phyloP scores from a whole-genome alignment of 2,113 vertebrate genomes.

The Pituophis catenifer region DNA sequence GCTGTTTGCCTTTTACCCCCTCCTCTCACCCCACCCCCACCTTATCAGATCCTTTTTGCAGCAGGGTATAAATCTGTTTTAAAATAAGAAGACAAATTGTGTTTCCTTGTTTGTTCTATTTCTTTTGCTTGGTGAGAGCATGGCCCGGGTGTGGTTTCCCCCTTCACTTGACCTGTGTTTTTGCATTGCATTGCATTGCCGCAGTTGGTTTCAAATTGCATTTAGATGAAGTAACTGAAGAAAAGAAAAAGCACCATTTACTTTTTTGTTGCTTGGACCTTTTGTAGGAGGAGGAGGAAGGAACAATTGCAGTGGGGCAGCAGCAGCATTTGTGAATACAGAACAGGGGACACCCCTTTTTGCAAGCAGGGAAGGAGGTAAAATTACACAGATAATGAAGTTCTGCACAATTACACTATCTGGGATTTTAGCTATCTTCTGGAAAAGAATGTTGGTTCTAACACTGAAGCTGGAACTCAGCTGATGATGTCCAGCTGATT shows the following conservation, averaged over 20 bases:
- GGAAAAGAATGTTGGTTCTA: not conserved
- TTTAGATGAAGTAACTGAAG: slow-evolving; percentile 42
- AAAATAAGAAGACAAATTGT: slow-evolving; percentile 41
- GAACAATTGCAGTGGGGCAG: not conserved
- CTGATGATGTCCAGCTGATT: rapidly evolving
- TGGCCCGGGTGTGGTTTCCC: slow-evolving; percentile 45
- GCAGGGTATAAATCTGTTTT: slow-evolving; percentile 53
- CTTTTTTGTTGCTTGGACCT: not conserved
- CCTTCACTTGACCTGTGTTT: slow-evolving; percentile 48
- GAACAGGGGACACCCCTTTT: rapidly evolving
- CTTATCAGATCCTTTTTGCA: slow-evolving; percentile 70
- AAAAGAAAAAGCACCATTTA: not conserved
- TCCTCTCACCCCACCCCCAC: slow-evolving; percentile 1
- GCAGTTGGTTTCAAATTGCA: slow-evolving; percentile 47
- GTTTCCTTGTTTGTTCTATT: not conserved
- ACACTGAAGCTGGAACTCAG: not conserved
- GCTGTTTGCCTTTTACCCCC: slow-evolving; percentile 70
- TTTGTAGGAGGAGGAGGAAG: not conserved
- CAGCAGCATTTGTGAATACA: not conserved
- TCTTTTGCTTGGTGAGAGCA: slow-evolving; percentile 38
- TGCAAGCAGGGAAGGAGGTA: not conserved
- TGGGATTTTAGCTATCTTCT: not conserved
- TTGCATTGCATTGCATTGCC: not conserved
- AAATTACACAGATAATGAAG: not conserved
- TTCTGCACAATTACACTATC: not conserved